Evolutionary conservation across 2,888 invertebrate genomes (phyloP).

Genomic region (Germaria angustata): DNA sequence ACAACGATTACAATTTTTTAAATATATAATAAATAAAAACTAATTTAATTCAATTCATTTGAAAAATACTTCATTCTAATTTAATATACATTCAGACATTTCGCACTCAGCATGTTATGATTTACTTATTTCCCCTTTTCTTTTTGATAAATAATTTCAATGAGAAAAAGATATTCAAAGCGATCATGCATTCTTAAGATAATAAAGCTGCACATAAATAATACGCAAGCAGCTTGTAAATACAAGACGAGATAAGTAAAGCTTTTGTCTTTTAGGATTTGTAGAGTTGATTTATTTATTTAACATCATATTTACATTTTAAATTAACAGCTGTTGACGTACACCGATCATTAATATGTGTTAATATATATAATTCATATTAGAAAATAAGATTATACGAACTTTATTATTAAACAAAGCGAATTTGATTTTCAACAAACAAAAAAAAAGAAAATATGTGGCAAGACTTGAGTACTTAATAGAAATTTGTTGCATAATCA

Average conservation of each 20-base stretch:
- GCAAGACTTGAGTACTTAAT: too few species aligned
- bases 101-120: background rate
- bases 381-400: background rate
- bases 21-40: too few species aligned
- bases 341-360: background rate
- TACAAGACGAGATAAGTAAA: too few species aligned
- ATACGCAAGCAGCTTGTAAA: background rate
- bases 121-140: background rate
- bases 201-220: background rate
- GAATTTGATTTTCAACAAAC: too few species aligned
- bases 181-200: background rate
- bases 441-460: too few species aligned
- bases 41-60: too few species aligned
- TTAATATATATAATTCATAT: background rate
- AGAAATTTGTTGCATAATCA: too few species aligned
- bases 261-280: background rate
- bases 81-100: background rate
- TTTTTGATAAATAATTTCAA: background rate
- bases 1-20: too few species aligned
- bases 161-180: background rate
- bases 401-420: background rate
- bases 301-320: background rate
- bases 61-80: background rate
- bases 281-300: background rate
- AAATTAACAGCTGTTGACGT: too few species aligned